Conservation (phyloP, 2,888 invertebrate species). For the Ctenicera cuprea region DNA sequence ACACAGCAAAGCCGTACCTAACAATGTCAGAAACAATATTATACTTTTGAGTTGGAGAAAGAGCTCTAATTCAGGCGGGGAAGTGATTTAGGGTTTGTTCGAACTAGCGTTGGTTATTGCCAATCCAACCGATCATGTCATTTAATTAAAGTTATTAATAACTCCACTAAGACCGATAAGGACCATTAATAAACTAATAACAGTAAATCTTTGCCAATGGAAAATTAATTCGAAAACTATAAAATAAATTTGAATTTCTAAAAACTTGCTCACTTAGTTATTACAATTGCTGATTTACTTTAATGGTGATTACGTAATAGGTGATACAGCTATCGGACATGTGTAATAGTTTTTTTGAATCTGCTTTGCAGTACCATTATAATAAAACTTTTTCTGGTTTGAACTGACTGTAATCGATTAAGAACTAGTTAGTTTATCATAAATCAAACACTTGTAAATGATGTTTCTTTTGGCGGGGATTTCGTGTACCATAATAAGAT, state of each 20-base stretch:
- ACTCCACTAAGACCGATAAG: conserved; percentile 54
- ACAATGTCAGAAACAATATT: conserved; percentile 27
- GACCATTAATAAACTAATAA: conserved; percentile 54
- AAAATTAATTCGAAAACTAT: conserved; percentile 8
- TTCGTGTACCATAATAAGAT: too few species aligned
- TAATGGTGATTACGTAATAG: neutral
- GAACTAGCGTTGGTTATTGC: conserved; percentile 54
- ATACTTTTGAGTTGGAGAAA: conserved; percentile 29
- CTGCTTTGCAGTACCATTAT: too few species aligned
- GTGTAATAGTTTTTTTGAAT: too few species aligned
- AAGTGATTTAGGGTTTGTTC: conserved; percentile 59
- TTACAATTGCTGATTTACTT: neutral
- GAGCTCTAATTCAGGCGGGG: conserved; percentile 58
- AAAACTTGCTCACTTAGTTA: neutral
- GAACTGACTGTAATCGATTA: too few species aligned
- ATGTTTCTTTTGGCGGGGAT: too few species aligned
- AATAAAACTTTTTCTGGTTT: too few species aligned
- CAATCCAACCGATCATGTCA: conserved; percentile 54
- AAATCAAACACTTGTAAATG: too few species aligned
- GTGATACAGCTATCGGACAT: too few species aligned
- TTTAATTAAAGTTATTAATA: conserved; percentile 59
- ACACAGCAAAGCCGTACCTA: conserved; percentile 6
- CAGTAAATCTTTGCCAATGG: conserved; percentile 17
- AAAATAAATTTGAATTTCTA: conserved; percentile 1
- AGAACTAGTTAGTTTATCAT: too few species aligned